phyloP scores from a whole-genome alignment of 2,797 vertebrate genomes.

The Tragelaphus oryx region DNA sequence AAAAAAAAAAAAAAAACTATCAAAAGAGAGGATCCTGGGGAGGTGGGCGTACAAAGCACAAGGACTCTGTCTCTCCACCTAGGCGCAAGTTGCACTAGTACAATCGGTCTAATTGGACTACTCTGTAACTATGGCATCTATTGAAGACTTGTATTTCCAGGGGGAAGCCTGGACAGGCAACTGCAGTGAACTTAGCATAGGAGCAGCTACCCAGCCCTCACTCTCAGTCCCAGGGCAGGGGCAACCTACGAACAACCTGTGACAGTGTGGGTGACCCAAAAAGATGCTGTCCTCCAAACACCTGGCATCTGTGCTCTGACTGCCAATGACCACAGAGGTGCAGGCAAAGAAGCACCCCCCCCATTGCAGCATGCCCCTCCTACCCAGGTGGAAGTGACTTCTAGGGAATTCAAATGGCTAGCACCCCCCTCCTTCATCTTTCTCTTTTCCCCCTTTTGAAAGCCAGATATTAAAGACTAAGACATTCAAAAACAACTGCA shows the following conservation, averaged over 20 bases:
- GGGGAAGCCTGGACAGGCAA: not conserved
- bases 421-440: not conserved
- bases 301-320: not conserved
- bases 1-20: no score
- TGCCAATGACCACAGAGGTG: not conserved
- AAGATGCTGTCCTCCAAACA: not conserved
- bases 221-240: not conserved
- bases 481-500: not conserved
- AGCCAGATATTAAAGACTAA: not conserved
- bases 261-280: not conserved
- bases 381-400: not conserved
- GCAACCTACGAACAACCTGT: not conserved
- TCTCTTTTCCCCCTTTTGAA: not conserved
- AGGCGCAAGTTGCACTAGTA: not conserved
- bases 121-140: not conserved
- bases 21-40: not conserved
- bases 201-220: no score
- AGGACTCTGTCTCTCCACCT: not conserved
- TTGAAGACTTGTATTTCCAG: not conserved
- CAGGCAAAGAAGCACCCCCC: not conserved
- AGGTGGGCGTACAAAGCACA: not conserved
- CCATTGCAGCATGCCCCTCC: not conserved
- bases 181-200: fast-evolving
- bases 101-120: not conserved
- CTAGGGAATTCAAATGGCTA: not conserved